Conservation (phyloP, 1,140 invertebrate genomes). For the Gyrodactylus salaris region DNA sequence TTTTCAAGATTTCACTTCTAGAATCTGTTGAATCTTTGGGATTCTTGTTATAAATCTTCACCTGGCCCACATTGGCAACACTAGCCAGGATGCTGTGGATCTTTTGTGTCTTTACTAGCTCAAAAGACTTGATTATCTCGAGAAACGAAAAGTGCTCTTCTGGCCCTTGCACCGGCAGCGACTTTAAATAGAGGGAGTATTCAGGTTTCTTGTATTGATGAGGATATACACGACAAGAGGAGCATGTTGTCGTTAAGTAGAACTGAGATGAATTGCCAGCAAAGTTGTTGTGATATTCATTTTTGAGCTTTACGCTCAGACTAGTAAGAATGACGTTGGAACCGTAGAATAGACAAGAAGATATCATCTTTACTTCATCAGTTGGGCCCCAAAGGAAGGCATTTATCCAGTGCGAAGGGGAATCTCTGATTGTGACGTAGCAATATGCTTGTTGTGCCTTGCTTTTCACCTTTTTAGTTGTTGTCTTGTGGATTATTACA, state of each 20-base stretch:
- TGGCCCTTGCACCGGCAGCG: neutral
- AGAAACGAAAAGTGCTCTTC: neutral
- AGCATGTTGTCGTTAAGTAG: neutral
- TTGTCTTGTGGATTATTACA: neutral
- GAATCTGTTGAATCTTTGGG: neutral
- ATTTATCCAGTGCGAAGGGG: neutral
- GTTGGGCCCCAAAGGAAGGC: neutral
- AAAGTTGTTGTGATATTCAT: neutral
- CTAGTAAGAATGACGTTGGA: neutral
- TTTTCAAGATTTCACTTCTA: neutral
- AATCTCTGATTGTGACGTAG: neutral
- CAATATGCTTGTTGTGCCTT: neutral
- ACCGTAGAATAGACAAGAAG: neutral
- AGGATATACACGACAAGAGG: neutral
- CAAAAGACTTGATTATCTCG: neutral
- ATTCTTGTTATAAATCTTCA: neutral
- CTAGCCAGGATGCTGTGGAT: neutral
- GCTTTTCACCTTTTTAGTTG: neutral
- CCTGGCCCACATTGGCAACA: neutral
- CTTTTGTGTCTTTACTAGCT: neutral
- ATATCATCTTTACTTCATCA: neutral
- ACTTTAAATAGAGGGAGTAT: neutral
- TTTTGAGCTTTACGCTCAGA: neutral
- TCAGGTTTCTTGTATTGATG: neutral
- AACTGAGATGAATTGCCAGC: neutral